Percentiles rank a stretch among this genome's conserved stretches.
phyloP scores from a whole-genome alignment of 2,113 vertebrate genomes.

The human (Homo sapiens) region DNA sequence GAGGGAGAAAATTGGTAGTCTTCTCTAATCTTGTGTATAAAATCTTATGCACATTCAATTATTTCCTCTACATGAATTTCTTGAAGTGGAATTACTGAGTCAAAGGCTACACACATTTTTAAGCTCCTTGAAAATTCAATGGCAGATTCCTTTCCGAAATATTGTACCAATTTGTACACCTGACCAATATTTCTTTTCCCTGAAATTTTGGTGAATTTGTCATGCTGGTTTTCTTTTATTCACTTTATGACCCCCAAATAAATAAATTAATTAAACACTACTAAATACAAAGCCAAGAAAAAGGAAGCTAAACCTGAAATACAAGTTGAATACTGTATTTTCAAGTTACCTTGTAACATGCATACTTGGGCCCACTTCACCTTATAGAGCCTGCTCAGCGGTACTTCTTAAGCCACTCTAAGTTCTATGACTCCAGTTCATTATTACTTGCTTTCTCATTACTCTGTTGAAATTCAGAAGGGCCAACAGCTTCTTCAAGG shows the following conservation, averaged over 20 bases:
- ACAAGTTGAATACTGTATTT: not conserved
- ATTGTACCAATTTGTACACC: slow-evolving; percentile 22
- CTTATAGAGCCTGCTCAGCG: not conserved
- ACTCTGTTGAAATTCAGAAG: slow-evolving; percentile 32
- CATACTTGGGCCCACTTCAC: not conserved
- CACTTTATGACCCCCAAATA: not conserved
- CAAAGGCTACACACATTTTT: slow-evolving; percentile 29
- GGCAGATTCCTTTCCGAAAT: not conserved
- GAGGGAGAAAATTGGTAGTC: not conserved
- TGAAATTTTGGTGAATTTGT: slow-evolving; percentile 38
- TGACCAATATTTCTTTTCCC: not conserved
- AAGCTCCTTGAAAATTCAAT: slow-evolving; percentile 24
- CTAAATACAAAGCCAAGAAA: not conserved
- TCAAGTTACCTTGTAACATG: not conserved
- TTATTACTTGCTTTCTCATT: not conserved
- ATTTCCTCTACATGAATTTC: slow-evolving; percentile 27
- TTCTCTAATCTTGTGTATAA: slow-evolving; percentile 13
- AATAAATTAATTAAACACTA: slow-evolving; percentile 38
- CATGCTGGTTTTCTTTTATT: not conserved
- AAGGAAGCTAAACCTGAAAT: slow-evolving; percentile 40
- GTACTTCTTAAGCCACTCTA: not conserved
- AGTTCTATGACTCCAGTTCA: not conserved
- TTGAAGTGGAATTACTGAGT: slow-evolving; percentile 41
- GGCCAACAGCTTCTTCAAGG: not conserved
- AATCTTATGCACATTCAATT: not conserved